These are phyloP conservation scores for Drosophila sproati DNA, from an alignment of 1,140 invertebrate species.

Conservation along the genomic window DNA sequence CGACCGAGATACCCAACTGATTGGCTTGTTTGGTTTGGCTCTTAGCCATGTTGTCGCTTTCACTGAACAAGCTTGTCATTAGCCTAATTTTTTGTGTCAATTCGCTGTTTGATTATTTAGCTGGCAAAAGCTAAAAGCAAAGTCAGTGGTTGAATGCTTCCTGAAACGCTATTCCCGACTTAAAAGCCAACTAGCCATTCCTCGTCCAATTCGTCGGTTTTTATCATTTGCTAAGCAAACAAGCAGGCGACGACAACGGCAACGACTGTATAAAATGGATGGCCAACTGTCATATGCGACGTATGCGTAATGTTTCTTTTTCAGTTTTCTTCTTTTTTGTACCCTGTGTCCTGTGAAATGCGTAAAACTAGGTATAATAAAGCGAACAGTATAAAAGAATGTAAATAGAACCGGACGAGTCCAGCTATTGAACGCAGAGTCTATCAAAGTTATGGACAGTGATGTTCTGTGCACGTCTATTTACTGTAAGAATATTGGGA, in stretches of 20 bases:
- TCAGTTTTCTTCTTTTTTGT: background rate
- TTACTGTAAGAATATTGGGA: background rate
- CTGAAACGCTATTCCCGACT: background rate
- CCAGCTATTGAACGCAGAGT: background rate
- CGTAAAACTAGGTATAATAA: background rate
- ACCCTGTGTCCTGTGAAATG: background rate
- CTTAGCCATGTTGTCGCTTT: conserved; percentile 61
- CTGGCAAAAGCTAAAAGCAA: conserved; percentile 17
- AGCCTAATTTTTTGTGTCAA: conserved; percentile 64
- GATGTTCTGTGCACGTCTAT: too few species aligned
- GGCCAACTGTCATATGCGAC: conserved; percentile 35
- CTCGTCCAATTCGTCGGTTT: conserved; percentile 7
- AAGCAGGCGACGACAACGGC: background rate
- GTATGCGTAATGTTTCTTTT: conserved; percentile 45
- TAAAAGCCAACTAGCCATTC: background rate
- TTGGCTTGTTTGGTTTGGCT: conserved; percentile 25
- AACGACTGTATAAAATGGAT: conserved; percentile 4
- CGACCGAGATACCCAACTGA: conserved; percentile 12
- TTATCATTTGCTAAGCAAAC: conserved; percentile 46
- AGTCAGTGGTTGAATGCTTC: conserved; percentile 8
- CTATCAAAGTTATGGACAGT: background rate
- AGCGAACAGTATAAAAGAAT: background rate
- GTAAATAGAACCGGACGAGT: background rate
- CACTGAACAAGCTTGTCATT: conserved; percentile 77
- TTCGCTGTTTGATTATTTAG: conserved; percentile 39